A percentile compares a stretch with the other conserved stretches of the same genome.
Conservation (phyloP, 2,888 invertebrate genomes). For the Nudaria mundana region DNA sequence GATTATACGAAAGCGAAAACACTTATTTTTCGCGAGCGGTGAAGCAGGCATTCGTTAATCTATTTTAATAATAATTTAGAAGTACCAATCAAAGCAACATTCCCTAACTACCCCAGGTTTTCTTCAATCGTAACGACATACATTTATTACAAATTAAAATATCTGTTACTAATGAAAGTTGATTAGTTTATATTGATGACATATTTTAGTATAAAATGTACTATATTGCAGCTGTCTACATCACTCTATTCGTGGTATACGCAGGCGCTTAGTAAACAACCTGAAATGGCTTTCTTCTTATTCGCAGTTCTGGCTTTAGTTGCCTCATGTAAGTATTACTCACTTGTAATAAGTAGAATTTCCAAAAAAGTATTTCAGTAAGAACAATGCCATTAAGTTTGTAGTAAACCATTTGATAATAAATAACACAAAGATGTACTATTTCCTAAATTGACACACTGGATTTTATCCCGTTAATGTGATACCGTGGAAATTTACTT, state of each 20-base stretch:
- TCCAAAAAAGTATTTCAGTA: not conserved
- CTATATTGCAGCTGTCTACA: slow-evolving; percentile 3
- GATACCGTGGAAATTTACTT: no score
- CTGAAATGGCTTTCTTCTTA: slow-evolving; percentile 36
- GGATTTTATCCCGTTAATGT: no score
- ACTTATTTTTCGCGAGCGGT: no score
- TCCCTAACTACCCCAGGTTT: not conserved
- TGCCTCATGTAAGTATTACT: slow-evolving; percentile 37
- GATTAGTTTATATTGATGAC: not conserved
- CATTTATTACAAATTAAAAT: not conserved
- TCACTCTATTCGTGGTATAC: slow-evolving; percentile 19
- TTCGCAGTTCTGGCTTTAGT: slow-evolving; percentile 27
- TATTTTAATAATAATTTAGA: no score
- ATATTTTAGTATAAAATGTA: slow-evolving; percentile 35
- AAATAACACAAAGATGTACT: no score
- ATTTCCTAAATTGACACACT: no score
- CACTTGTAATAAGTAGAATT: not conserved
- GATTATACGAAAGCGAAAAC: no score
- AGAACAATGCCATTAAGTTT: no score
- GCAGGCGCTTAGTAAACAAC: slow-evolving; percentile 2
- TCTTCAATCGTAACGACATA: not conserved
- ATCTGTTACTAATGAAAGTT: not conserved
- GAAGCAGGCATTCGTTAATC: no score
- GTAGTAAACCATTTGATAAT: no score
- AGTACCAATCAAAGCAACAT: not conserved